phyloP scores from a whole-genome alignment of 92 coral and sea anemone genomes.

The Epizoanthus stellaris region DNA sequence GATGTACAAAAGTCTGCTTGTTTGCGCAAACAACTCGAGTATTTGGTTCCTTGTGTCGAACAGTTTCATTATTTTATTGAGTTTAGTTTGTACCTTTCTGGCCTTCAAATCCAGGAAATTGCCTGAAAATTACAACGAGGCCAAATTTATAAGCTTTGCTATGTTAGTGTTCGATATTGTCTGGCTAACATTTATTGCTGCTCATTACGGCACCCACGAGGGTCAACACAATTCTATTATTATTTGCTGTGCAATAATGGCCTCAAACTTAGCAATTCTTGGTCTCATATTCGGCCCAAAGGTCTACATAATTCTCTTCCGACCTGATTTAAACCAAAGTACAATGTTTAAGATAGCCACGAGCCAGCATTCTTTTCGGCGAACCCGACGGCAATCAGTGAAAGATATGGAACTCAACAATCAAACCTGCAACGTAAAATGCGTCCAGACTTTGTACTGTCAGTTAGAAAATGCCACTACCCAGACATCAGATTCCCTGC shows the following conservation, averaged over 20 bases:
- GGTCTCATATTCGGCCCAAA: constrained; percentile 75
- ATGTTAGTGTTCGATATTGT: constrained; percentile 67
- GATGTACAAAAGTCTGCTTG: constrained; percentile 26
- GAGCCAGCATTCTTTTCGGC: constrained; percentile 38
- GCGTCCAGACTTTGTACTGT: too few relatives aligned
- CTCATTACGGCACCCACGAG: constrained; percentile 64
- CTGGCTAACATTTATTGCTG: constrained; percentile 71
- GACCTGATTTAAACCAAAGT: constrained; percentile 58
- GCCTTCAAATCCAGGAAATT: constrained; percentile 78
- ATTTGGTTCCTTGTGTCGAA: constrained; percentile 57
- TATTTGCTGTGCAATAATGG: constrained; percentile 64
- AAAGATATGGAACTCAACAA: too few relatives aligned
- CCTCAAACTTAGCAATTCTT: constrained; percentile 62
- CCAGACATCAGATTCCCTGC: too few relatives aligned
- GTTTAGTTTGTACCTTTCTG: constrained; percentile 64
- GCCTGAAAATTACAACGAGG: constrained; percentile 89
- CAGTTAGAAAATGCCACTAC: too few relatives aligned
- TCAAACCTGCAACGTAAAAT: too few relatives aligned
- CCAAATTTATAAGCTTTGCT: constrained; percentile 68
- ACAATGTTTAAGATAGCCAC: constrained; percentile 46
- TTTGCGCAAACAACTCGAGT: constrained; percentile 53
- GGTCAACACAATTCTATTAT: constrained; percentile 62
- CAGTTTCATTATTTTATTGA: constrained; percentile 54
- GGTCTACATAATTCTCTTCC: constrained; percentile 60
- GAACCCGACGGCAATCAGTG: constrained; percentile 17